Evolutionary conservation across 2,888 invertebrate genomes (phyloP).

Genomic region (Chorisops tibialis): DNA sequence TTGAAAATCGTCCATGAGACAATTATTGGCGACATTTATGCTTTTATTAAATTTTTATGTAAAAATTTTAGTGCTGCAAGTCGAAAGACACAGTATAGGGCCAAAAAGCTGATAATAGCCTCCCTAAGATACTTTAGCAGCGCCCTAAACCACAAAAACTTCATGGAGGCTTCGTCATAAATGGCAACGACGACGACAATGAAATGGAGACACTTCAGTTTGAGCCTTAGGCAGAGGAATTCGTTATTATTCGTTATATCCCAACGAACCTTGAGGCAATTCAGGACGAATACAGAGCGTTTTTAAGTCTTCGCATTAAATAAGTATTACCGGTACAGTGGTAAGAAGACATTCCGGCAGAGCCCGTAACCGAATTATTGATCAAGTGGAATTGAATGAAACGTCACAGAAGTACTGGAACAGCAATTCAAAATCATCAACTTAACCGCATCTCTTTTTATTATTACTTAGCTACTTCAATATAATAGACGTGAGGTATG

Average conservation of each 20-base stretch:
- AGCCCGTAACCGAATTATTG: too few species aligned
- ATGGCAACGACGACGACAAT: constrained; percentile 24
- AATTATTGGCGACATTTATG: constrained; percentile 28
- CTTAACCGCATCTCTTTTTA: too few species aligned
- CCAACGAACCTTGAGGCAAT: constrained; percentile 11
- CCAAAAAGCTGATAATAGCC: constrained; percentile 9
- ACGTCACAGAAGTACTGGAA: too few species aligned
- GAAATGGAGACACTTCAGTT: not conserved
- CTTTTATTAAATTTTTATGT: constrained; percentile 30
- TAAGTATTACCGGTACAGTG: constrained; percentile 1
- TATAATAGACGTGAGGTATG: too few species aligned
- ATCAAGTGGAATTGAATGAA: too few species aligned
- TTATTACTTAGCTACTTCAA: too few species aligned
- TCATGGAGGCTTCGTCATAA: constrained; percentile 16
- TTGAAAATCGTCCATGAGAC: constrained; percentile 10
- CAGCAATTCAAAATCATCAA: too few species aligned
- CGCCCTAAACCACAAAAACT: not conserved
- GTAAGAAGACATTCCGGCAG: too few species aligned
- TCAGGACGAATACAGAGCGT: not conserved
- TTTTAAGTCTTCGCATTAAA: constrained; percentile 21
- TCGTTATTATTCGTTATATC: constrained; percentile 1
- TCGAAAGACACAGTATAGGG: not conserved
- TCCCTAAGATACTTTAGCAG: not conserved
- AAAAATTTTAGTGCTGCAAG: constrained; percentile 23
- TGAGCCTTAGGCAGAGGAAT: not conserved